Percentiles rank a stretch among this genome's conserved stretches.
These are phyloP conservation scores for Anomalospiza imberbis DNA, from an alignment of 2,797 vertebrate species.

Conservation along the genomic window DNA sequence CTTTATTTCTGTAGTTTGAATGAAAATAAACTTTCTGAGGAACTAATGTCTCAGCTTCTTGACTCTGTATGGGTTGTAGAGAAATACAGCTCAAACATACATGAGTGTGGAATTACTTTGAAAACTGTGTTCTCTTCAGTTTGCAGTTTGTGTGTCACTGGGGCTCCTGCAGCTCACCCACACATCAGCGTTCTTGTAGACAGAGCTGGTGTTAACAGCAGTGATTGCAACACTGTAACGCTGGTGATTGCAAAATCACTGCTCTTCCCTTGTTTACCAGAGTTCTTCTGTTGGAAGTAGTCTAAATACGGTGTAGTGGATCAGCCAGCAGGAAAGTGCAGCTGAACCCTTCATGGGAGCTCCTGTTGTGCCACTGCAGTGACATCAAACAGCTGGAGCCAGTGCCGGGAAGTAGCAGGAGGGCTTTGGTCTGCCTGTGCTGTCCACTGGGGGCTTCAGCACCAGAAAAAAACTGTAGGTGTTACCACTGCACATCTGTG, in stretches of 20 bases:
- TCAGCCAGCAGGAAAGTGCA: background rate
- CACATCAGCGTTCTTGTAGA: background rate
- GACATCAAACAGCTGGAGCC: background rate
- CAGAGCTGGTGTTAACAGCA: accelerated
- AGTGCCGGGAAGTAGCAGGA: accelerated
- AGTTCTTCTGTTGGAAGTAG: background rate
- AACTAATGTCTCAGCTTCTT: slow-evolving; percentile 50
- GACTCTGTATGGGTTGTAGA: slow-evolving; percentile 16
- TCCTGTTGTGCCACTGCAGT: background rate
- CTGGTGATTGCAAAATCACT: background rate
- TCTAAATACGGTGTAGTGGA: background rate
- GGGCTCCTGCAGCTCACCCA: background rate
- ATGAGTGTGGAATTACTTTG: background rate
- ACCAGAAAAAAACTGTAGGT: background rate
- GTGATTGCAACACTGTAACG: background rate
- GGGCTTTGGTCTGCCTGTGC: background rate
- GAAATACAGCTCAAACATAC: background rate
- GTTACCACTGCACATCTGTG: background rate
- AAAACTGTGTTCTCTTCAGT: background rate
- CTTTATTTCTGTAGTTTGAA: slow-evolving; percentile 63
- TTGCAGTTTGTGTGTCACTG: background rate
- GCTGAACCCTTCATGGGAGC: background rate
- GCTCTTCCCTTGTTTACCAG: background rate
- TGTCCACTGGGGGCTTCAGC: accelerated
- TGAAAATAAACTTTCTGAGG: slow-evolving; percentile 66